These are phyloP conservation scores for Drosophila mettleri DNA, from an alignment of 2,888 invertebrate species.

Conservation along the genomic window DNA sequence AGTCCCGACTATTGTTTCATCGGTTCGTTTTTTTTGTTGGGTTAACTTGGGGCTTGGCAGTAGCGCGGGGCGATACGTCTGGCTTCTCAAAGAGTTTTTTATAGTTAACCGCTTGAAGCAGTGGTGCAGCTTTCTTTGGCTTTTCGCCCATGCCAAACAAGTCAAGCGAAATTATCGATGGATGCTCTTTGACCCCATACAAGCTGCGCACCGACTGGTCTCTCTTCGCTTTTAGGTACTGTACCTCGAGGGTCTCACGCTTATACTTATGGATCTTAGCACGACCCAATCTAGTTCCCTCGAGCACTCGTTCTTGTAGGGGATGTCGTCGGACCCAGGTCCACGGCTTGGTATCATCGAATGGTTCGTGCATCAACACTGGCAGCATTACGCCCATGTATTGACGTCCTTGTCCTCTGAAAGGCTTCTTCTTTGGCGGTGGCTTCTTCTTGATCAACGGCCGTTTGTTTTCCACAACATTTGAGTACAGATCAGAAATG, in stretches of 20 bases:
- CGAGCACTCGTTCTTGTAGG: slow-evolving; percentile 8
- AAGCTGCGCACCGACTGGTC: slow-evolving; percentile 1
- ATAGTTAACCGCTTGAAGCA: slow-evolving; percentile 17
- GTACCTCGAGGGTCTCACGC: not conserved
- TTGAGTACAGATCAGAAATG: slow-evolving; percentile 30
- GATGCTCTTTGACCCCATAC: not conserved
- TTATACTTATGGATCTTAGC: slow-evolving; percentile 23
- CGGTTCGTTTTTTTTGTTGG: not conserved
- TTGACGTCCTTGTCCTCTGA: not conserved
- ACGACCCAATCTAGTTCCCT: slow-evolving; percentile 11
- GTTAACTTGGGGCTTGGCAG: not conserved
- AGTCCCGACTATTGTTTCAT: not conserved
- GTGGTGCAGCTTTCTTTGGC: not conserved
- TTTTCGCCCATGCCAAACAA: slow-evolving; percentile 21
- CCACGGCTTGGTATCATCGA: slow-evolving; percentile 45
- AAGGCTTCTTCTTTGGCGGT: slow-evolving; percentile 1
- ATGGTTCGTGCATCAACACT: slow-evolving; percentile 40
- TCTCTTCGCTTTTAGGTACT: not conserved
- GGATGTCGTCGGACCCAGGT: slow-evolving; percentile 51
- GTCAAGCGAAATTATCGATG: not conserved
- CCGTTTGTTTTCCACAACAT: slow-evolving; percentile 29
- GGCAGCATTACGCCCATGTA: slow-evolving; percentile 29
- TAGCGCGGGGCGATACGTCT: no score
- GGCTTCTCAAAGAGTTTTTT: not conserved
- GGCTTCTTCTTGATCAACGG: slow-evolving; percentile 4